A percentile compares a stretch with the other conserved stretches of the same genome.
These are phyloP conservation scores for Apamea sordens DNA, from an alignment of 2,888 invertebrate genomes.

Conservation along the genomic window DNA sequence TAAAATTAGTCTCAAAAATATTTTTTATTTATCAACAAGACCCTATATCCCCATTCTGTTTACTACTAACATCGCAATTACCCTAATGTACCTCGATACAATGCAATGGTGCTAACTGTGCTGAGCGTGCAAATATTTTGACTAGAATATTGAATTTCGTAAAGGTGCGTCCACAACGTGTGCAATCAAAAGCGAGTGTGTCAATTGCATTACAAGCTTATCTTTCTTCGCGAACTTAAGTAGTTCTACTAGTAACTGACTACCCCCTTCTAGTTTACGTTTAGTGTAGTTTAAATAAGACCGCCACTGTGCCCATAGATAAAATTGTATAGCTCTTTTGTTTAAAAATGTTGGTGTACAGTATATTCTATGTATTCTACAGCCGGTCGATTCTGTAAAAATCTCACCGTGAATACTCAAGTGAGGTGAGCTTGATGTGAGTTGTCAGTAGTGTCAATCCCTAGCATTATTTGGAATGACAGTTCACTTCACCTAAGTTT, in stretches of 20 bases:
- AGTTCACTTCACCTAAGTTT: too few relatives aligned
- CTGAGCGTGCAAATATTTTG: conserved; percentile 44
- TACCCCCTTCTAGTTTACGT: not conserved
- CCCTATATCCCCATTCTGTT: not conserved
- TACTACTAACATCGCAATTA: conserved; percentile 25
- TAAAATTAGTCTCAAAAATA: not conserved
- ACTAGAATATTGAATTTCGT: conserved; percentile 31
- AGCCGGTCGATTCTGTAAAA: too few relatives aligned
- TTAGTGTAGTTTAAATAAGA: not conserved
- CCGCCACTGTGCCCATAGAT: not conserved
- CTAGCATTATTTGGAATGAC: too few relatives aligned
- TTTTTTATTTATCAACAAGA: not conserved
- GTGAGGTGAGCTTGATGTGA: too few relatives aligned
- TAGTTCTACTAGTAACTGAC: too few relatives aligned
- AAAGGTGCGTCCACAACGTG: not conserved
- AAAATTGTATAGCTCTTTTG: not conserved
- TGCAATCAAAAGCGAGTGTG: not conserved
- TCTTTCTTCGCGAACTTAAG: not conserved
- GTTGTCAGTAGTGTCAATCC: too few relatives aligned
- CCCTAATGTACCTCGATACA: conserved; percentile 23
- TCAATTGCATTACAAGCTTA: not conserved
- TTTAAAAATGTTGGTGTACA: not conserved
- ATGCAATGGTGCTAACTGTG: conserved; percentile 12
- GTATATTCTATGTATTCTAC: not conserved
- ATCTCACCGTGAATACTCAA: too few relatives aligned